Percentiles rank a stretch among this genome's conserved stretches.
phyloP scores from a whole-genome alignment of 2,113 vertebrate genomes.

The Rhombomys opimus region DNA sequence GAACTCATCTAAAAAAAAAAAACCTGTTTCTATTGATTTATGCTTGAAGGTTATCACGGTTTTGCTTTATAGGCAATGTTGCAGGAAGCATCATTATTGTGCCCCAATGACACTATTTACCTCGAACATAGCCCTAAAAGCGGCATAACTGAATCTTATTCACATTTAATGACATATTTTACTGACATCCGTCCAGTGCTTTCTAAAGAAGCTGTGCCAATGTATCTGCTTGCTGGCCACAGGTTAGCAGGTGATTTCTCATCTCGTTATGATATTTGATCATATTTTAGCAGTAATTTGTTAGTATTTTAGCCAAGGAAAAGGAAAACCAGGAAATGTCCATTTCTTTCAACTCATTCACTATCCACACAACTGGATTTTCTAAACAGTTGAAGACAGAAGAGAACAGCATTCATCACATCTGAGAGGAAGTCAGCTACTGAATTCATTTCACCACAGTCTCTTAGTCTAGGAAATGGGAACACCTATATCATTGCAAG shows the following conservation, averaged over 20 bases:
- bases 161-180: not conserved
- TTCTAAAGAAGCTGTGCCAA: not conserved
- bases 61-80: not conserved
- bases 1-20: not conserved
- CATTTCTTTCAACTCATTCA: not conserved
- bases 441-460: not conserved
- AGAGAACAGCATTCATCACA: not conserved
- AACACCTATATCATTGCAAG: not conserved
- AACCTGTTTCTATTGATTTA: not conserved
- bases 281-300: not conserved
- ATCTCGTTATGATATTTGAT: not conserved
- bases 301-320: conserved; percentile 14
- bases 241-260: not conserved
- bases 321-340: not conserved
- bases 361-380: not conserved
- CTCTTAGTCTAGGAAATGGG: conserved; percentile 2
- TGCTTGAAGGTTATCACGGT: not conserved
- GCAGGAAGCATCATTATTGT: not conserved
- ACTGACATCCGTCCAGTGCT: not conserved
- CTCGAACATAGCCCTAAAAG: not conserved
- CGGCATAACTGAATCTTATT: not conserved
- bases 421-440: not conserved
- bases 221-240: not conserved
- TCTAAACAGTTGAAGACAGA: not conserved
- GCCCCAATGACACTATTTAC: not conserved